phyloP scores from a whole-genome alignment of 2,888 invertebrate genomes.

The Cheilosia vernalis region DNA sequence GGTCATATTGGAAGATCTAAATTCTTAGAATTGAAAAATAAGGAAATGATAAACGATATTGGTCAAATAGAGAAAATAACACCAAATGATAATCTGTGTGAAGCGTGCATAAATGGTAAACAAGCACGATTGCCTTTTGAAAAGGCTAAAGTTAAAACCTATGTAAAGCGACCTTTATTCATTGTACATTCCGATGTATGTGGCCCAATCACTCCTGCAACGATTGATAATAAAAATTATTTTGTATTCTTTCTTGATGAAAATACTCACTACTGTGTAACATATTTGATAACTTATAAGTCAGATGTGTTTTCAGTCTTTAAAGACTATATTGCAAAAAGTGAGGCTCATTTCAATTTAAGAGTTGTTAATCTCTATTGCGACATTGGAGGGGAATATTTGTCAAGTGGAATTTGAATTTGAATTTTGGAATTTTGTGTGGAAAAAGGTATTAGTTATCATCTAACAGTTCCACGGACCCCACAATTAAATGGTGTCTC shows the following conservation, averaged over 20 bases:
- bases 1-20: slow-evolving; percentile 50
- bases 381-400: too few species aligned
- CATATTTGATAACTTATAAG: too few species aligned
- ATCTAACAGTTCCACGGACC: too few species aligned
- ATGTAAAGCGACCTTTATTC: slow-evolving; percentile 78
- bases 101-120: slow-evolving; percentile 79
- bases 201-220: slow-evolving; percentile 79
- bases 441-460: too few species aligned
- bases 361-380: too few species aligned
- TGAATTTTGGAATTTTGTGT: too few species aligned
- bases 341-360: slow-evolving; percentile 73
- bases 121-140: slow-evolving; percentile 79
- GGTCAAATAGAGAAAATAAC: slow-evolving; percentile 23
- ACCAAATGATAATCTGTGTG: slow-evolving; percentile 76
- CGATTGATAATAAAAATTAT: slow-evolving; percentile 77
- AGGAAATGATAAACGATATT: slow-evolving; percentile 33
- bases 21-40: slow-evolving; percentile 44
- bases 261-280: too few species aligned
- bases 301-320: too few species aligned
- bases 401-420: too few species aligned
- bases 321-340: slow-evolving; percentile 75
- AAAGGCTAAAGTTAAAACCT: slow-evolving; percentile 72
- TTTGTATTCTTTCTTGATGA: too few species aligned
- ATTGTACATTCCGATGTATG: slow-evolving; percentile 79
- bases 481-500: too few species aligned